phyloP scores from a whole-genome alignment of 2,888 invertebrate genomes.

The Cephus rjabovi region DNA sequence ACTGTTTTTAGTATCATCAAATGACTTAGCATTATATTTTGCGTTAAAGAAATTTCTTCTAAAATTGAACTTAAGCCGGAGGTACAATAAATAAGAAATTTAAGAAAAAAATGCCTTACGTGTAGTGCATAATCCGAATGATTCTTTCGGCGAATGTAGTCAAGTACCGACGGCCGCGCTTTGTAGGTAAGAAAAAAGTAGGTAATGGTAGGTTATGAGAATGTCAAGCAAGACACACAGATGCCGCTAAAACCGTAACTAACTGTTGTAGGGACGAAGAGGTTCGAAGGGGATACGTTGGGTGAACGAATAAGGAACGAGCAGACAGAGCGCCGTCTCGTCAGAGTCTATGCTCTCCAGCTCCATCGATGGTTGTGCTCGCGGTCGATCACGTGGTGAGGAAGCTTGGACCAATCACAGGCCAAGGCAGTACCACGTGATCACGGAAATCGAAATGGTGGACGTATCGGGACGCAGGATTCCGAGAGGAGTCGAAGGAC shows the following conservation, averaged over 20 bases:
- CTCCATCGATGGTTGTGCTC: slow-evolving; percentile 15
- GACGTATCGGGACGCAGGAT: slow-evolving; percentile 63
- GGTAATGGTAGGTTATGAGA: neutral
- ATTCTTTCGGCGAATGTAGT: neutral
- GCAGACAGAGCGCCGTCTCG: neutral
- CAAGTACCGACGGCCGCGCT: neutral
- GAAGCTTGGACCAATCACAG: slow-evolving; percentile 28
- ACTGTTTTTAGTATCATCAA: neutral
- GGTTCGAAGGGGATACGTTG: too few species aligned
- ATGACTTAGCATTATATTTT: too few species aligned
- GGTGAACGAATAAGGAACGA: neutral
- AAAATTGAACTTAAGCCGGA: neutral
- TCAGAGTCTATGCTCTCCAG: neutral
- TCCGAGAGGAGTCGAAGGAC: slow-evolving; percentile 59
- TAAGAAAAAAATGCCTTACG: neutral
- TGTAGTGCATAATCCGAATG: neutral
- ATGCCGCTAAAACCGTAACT: neutral
- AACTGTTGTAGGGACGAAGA: neutral
- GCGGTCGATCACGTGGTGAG: slow-evolving; percentile 38
- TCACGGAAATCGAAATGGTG: slow-evolving; percentile 61
- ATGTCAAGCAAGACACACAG: neutral
- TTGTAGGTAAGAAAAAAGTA: neutral
- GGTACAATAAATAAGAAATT: neutral
- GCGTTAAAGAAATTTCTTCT: too few species aligned
- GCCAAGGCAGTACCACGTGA: slow-evolving; percentile 48